These are phyloP conservation scores for Intellagama lesueurii DNA, from an alignment of 2,797 vertebrate species.

Conservation along the genomic window DNA sequence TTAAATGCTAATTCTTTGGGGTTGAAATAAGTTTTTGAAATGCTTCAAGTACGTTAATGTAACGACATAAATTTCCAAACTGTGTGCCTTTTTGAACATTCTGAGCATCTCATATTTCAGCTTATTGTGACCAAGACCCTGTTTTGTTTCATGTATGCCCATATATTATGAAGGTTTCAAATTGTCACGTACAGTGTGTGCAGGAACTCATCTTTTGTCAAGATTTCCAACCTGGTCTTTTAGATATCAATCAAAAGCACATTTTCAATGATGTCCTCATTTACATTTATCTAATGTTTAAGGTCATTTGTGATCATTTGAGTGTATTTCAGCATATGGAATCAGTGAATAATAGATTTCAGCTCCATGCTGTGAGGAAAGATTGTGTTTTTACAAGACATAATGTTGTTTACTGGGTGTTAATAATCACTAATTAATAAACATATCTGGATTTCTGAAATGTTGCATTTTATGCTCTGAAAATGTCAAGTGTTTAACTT, in stretches of 20 bases:
- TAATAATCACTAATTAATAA: conserved; percentile 99
- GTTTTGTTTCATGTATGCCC: background rate
- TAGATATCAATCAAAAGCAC: conserved; percentile 84
- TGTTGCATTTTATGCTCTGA: conserved; percentile 78
- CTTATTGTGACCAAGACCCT: conserved; percentile 19
- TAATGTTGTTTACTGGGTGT: conserved; percentile 99
- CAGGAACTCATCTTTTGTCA: conserved; percentile 69
- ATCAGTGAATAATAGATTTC: conserved; percentile 88
- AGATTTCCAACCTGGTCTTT: conserved; percentile 79
- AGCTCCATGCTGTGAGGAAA: conserved; percentile 89
- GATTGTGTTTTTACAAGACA: conserved; percentile 96
- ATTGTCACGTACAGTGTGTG: conserved; percentile 40
- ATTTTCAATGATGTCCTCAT: conserved; percentile 81
- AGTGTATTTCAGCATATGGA: conserved; percentile 89
- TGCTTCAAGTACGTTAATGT: conserved; percentile 29
- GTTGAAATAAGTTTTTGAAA: conserved; percentile 42
- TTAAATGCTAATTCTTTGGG: conserved; percentile 33
- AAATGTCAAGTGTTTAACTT: conserved; percentile 85
- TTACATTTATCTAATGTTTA: conserved; percentile 89
- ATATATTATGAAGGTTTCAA: conserved; percentile 32
- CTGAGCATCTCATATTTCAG: conserved; percentile 15
- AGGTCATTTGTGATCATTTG: conserved; percentile 93
- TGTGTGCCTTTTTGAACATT: background rate
- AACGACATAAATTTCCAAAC: conserved; percentile 5
- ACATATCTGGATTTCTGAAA: conserved; percentile 88